Conservation (phyloP, 2,797 vertebrate species). For the Meriones psammophilus region DNA sequence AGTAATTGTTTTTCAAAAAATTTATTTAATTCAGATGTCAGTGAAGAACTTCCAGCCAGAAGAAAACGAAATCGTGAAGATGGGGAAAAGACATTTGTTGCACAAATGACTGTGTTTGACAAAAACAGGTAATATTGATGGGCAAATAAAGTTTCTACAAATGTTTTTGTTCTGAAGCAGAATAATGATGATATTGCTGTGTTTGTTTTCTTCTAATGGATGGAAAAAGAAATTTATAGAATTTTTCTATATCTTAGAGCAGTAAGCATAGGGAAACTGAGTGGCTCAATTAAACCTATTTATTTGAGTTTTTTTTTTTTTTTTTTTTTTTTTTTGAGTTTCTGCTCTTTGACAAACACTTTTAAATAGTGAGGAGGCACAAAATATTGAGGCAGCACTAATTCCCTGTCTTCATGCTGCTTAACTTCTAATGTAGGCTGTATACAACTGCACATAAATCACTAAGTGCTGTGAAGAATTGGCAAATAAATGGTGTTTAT, state of each 20-base stretch:
- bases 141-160: conserved; percentile 52
- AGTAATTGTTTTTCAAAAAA: conserved; percentile 65
- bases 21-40: conserved; percentile 92
- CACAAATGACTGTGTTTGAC: conserved; percentile 99
- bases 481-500: conserved; percentile 4
- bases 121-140: conserved; percentile 94
- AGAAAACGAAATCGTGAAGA: conserved; percentile 97
- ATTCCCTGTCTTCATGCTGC: background rate
- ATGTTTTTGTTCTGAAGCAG: conserved; percentile 65
- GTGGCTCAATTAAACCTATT: conserved; percentile 46
- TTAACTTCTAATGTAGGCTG: conserved; percentile 58
- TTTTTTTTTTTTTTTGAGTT: conserved; percentile 15
- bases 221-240: conserved; percentile 25
- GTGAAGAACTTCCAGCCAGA: conserved; percentile 93
- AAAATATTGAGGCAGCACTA: too few species aligned
- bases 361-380: background rate
- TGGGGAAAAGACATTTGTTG: conserved; percentile 95
- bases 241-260: conserved; percentile 55
- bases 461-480: conserved; percentile 26
- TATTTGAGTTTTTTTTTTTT: background rate
- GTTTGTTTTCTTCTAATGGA: conserved; percentile 14
- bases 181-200: background rate
- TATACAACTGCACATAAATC: background rate
- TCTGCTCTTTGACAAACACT: background rate
- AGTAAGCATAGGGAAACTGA: conserved; percentile 22